A percentile compares a stretch with the other conserved stretches of the same genome.
phyloP scores from a whole-genome alignment of 2,888 invertebrate genomes.

The Drosophila niveifrons region DNA sequence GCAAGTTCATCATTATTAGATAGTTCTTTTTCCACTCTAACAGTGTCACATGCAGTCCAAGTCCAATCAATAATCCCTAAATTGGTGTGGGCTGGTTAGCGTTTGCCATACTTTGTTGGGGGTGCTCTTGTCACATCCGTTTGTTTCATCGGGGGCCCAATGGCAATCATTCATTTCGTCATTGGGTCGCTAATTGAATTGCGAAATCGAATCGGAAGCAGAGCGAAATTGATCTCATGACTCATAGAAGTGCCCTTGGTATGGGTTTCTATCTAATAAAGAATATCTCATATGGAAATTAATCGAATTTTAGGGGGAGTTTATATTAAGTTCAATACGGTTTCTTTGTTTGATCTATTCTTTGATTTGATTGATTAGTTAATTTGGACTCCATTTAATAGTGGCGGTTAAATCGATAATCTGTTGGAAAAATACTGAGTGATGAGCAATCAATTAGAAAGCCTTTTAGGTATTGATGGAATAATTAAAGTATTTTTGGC shows the following conservation, averaged over 20 bases:
- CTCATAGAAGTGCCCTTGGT: constrained; percentile 29
- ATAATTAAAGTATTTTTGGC: background rate
- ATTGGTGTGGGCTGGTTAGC: constrained; percentile 7
- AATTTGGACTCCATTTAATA: constrained; percentile 17
- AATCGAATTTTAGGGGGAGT: background rate
- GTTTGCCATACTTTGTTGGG: constrained; percentile 14
- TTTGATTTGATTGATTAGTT: constrained; percentile 36
- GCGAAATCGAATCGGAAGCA: constrained; percentile 55
- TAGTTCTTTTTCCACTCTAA: constrained; percentile 9
- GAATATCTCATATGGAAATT: constrained; percentile 22
- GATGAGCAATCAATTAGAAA: background rate
- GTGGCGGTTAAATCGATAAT: background rate
- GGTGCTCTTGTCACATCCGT: constrained; percentile 35
- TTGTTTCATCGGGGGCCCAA: constrained; percentile 21
- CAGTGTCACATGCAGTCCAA: constrained; percentile 12
- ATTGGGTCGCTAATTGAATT: constrained; percentile 69
- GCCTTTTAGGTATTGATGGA: background rate
- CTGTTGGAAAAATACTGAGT: background rate
- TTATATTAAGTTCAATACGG: background rate
- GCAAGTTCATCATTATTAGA: constrained; percentile 1
- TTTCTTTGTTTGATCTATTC: constrained; percentile 11
- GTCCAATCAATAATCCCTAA: constrained; percentile 60
- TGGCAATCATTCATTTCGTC: constrained; percentile 71
- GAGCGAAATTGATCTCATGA: constrained; percentile 63
- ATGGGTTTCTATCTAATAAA: background rate